These are phyloP conservation scores for Heterochromis multidens DNA, from an alignment of 2,113 vertebrate genomes.

Conservation along the genomic window DNA sequence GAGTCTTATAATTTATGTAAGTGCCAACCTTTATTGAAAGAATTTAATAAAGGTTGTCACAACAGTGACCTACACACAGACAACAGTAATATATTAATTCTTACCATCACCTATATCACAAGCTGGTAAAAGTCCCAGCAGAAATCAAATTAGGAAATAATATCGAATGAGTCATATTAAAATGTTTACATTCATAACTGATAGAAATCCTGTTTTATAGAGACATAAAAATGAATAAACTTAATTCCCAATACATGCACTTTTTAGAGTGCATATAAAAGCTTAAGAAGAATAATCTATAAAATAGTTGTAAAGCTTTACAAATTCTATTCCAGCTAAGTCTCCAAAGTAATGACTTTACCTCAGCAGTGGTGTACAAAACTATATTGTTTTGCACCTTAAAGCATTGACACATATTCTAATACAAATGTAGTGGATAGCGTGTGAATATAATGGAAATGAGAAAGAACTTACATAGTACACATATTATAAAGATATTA, in stretches of 20 bases:
- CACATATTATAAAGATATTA: background rate
- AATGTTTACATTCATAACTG: background rate
- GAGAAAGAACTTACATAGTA: background rate
- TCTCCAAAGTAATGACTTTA: constrained; percentile 34
- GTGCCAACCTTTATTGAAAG: background rate
- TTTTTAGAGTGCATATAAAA: constrained; percentile 13
- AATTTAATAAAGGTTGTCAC: background rate
- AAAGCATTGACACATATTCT: background rate
- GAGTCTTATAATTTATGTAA: background rate
- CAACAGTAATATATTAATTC: background rate
- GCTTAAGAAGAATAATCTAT: background rate
- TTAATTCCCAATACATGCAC: background rate
- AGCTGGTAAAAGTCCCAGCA: background rate
- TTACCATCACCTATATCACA: background rate
- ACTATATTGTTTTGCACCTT: constrained; percentile 41
- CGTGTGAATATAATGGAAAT: background rate
- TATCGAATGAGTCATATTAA: background rate
- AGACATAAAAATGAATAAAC: background rate
- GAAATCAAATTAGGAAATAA: background rate
- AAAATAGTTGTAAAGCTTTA: background rate
- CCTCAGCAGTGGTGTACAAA: constrained; percentile 8
- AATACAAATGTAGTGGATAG: background rate
- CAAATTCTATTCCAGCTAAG: background rate
- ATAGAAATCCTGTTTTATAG: background rate
- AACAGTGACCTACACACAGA: background rate